Evolutionary conservation across 2,113 vertebrate genomes (phyloP).

Genomic region (Sprattus sprattus): DNA sequence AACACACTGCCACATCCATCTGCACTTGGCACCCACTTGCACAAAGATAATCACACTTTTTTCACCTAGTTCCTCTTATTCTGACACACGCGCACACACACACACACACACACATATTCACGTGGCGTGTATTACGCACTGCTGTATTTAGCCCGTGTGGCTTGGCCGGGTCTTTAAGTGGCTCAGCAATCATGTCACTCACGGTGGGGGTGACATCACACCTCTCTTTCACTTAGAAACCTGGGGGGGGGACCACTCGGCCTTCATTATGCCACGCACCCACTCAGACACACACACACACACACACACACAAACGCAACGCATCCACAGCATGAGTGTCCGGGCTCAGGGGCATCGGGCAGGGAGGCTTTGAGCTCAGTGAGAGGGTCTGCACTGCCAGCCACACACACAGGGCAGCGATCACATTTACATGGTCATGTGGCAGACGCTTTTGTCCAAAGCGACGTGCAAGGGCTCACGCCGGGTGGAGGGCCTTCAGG

Average conservation of each 20-base stretch:
- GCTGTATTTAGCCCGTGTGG: constrained; percentile 23
- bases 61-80: background rate
- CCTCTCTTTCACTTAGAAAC: background rate
- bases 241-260: background rate
- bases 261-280: background rate
- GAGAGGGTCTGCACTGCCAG: background rate
- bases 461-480: no score
- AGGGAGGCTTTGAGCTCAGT: background rate
- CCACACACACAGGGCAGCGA: background rate
- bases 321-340: background rate
- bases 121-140: background rate
- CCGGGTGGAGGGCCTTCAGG: background rate
- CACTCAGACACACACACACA: background rate
- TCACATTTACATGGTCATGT: no score
- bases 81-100: background rate
- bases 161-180: constrained; percentile 18
- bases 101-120: background rate
- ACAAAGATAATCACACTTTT: background rate
- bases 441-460: no score
- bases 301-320: background rate
- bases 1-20: background rate
- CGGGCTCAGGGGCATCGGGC: background rate
- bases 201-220: constrained; percentile 20
- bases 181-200: background rate
- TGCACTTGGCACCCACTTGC: background rate